A percentile compares a stretch with the other conserved stretches of the same genome.
Evolutionary conservation across 2,797 vertebrate species (phyloP).

Genomic region (Knipowitschia caucasica): DNA sequence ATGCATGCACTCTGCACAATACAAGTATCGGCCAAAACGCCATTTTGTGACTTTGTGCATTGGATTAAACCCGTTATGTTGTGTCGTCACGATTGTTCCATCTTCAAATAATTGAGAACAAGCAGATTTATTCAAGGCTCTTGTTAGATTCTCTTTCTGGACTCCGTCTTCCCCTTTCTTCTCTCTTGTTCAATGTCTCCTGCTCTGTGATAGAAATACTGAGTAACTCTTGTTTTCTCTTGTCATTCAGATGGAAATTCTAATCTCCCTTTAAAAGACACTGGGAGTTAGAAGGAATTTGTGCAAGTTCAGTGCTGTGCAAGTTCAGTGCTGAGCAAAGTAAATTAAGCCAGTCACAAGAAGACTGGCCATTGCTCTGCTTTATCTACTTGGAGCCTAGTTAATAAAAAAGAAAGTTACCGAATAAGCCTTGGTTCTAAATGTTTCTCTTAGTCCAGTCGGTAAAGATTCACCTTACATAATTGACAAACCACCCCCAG

Average conservation of each 20-base stretch:
- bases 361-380: slow-evolving; percentile 64
- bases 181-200: slow-evolving; percentile 36
- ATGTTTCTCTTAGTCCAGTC: not conserved
- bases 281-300: slow-evolving; percentile 51
- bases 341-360: slow-evolving; percentile 47
- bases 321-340: slow-evolving; percentile 31
- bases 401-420: not conserved
- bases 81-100: slow-evolving; percentile 68
- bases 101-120: slow-evolving; percentile 34
- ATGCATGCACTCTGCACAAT: not conserved
- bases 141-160: slow-evolving; percentile 53
- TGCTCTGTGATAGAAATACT: slow-evolving; percentile 73
- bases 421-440: not conserved
- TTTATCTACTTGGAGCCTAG: slow-evolving; percentile 58
- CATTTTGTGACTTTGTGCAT: not conserved
- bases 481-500: not conserved
- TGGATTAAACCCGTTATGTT: slow-evolving; percentile 81
- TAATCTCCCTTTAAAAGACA: slow-evolving; percentile 84
- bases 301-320: slow-evolving; percentile 38
- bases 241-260: slow-evolving; percentile 95
- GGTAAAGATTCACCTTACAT: not conserved
- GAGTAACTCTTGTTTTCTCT: slow-evolving; percentile 89
- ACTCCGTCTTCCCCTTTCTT: slow-evolving; percentile 40
- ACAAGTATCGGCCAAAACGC: not conserved
- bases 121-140: slow-evolving; percentile 36